Evolutionary conservation across 2,888 invertebrate species (phyloP).

Genomic region (Himalopsyche tibetana): DNA sequence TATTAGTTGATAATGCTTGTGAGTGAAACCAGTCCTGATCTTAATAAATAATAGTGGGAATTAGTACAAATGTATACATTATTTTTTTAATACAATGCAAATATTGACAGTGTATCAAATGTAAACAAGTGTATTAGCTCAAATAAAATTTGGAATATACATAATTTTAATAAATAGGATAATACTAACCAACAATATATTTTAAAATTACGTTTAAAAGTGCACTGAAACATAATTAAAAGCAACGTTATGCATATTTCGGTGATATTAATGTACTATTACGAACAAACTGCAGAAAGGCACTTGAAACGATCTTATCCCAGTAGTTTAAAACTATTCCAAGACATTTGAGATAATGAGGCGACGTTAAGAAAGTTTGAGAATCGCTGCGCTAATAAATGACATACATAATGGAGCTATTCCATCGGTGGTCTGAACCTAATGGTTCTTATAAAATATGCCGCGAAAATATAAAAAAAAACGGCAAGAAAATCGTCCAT

Average conservation of each 20-base stretch:
- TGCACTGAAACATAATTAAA: no score
- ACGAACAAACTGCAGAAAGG: not conserved
- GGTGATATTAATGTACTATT: not conserved
- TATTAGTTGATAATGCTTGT: no score
- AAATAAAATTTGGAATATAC: no score
- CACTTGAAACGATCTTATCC: not conserved
- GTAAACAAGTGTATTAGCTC: no score
- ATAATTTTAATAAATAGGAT: no score
- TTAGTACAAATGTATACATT: no score
- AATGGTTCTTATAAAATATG: slow-evolving; percentile 13
- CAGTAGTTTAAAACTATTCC: not conserved
- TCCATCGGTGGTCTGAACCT: slow-evolving; percentile 10
- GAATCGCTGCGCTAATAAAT: slow-evolving; percentile 16
- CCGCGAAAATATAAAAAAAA: slow-evolving; percentile 16
- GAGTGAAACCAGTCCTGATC: no score
- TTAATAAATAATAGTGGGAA: no score
- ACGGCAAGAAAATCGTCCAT: slow-evolving; percentile 4
- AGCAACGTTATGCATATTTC: not conserved
- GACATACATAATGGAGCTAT: slow-evolving; percentile 25
- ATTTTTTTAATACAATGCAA: no score
- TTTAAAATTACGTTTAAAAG: no score
- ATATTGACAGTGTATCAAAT: no score
- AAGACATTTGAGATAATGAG: not conserved
- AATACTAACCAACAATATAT: no score
- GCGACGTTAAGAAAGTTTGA: slow-evolving; percentile 1